Evolutionary conservation across 2,797 vertebrate species (phyloP), one percentile per base, ranked within the genome.

Genomic region (Lagodon rhomboides): DNA sequence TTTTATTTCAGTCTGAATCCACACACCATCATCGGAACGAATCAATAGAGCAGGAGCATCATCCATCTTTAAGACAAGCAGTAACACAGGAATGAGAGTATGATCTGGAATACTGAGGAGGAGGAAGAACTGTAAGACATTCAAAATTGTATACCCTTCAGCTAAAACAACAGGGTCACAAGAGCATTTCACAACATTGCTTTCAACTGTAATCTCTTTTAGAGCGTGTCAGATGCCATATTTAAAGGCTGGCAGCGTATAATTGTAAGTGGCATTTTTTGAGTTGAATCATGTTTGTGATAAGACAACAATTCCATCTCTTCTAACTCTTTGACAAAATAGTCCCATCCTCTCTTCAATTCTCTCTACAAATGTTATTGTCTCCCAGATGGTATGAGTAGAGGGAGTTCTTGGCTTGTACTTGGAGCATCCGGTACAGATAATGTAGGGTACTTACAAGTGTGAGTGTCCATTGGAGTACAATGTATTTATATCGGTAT

Each of bases 1-100:
- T 71, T 53, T 10, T 56, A 51, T 80, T 81, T 76, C 22, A 79
- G 51, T 68, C 56, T 72, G 20, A 75, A 82, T 70, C 46, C 38
- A 69, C 13, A 55, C 38, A 12, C 53, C 20, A 83, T 81, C 43
- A 67, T 27, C 47, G 73, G 30, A 76, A 62, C 22, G 4, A 73
- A 89, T 89, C 76, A 68, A 82, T 84, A 77, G 2, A 77, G 44
- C 60, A 67, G 64, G 71, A 78, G 62, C 77, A 68, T 60, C 80
- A 85, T 91, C 79, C 60, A 77, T 90, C 78, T 74, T 56, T 53
- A 46, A 55, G 80, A 73, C 80, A 79, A 50, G 61, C 23, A 64
- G n/a, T 44, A 46, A 65, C 17, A 64, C 23, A 55, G 38, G 51
- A n/a, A 10, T 16, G 18, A 64, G 54, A 38, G 56, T 25, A 44